phyloP scores from a whole-genome alignment of 2,113 vertebrate genomes.

The Numida meleagris region DNA sequence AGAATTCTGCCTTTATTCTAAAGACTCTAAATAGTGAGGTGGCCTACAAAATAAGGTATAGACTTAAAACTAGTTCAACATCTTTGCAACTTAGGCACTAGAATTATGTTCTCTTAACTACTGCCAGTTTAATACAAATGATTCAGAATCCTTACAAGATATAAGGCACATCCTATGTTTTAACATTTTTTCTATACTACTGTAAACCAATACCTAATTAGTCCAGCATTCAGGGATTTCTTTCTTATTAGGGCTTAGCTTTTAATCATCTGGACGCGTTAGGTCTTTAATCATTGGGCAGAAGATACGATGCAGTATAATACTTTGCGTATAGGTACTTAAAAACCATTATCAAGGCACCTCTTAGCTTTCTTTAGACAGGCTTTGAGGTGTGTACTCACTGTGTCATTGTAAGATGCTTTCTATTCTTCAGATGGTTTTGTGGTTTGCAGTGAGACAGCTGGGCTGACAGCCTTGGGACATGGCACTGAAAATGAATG shows the following conservation, averaged over 20 bases:
- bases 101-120: not conserved
- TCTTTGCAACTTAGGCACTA: not conserved
- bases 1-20: not conserved
- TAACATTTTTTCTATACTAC: not conserved
- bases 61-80: not conserved
- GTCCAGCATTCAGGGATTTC: not conserved
- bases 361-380: not conserved
- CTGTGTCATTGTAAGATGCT: not conserved
- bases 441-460: not conserved
- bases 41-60: not conserved
- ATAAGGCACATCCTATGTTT: not conserved
- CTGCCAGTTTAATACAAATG: not conserved
- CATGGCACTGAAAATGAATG: not conserved
- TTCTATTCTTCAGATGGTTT: not conserved
- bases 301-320: not conserved
- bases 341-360: not conserved
- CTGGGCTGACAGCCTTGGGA: rapidly evolving
- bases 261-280: not conserved
- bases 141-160: not conserved
- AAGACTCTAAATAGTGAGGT: not conserved
- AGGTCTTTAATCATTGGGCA: not conserved
- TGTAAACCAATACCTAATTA: not conserved
- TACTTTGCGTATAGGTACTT: not conserved
- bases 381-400: not conserved
- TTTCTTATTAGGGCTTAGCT: not conserved